Evolutionary conservation across 2,113 vertebrate genomes (phyloP).

Genomic region (Puffinus mauretanicus): DNA sequence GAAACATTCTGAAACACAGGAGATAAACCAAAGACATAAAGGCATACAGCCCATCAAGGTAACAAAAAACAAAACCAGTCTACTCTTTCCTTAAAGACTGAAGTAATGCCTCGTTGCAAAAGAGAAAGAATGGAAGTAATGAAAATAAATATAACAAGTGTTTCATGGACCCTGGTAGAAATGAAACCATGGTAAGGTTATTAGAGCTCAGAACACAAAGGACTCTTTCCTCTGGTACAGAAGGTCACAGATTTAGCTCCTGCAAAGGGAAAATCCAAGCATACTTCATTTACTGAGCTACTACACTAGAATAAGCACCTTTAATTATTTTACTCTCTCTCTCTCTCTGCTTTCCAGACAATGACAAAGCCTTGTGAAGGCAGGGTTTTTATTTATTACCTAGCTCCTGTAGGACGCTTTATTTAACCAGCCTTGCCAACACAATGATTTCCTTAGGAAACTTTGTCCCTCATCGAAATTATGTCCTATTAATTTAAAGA

Average conservation of each 20-base stretch:
- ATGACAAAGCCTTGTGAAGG: conserved; percentile 1
- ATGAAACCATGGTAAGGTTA: not conserved
- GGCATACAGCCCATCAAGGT: not conserved
- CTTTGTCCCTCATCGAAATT: conserved; percentile 19
- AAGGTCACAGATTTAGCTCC: conserved; percentile 22
- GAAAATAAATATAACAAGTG: conserved; percentile 1
- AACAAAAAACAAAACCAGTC: not conserved
- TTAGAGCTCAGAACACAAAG: conserved; percentile 18
- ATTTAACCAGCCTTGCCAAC: conserved; percentile 21
- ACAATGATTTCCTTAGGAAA: conserved; percentile 12
- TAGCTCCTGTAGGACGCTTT: not conserved
- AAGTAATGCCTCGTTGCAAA: not conserved
- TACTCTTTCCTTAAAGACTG: not conserved
- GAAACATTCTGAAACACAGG: conserved; percentile 43
- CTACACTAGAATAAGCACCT: conserved; percentile 17
- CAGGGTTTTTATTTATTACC: conserved; percentile 29
- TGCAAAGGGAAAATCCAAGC: conserved; percentile 11
- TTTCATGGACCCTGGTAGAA: not conserved
- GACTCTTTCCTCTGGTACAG: not conserved
- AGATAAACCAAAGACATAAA: conserved; percentile 32
- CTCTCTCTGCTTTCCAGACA: not conserved
- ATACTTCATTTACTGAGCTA: conserved; percentile 7
- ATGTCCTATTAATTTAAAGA: not conserved
- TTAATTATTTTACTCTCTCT: conserved; percentile 35
- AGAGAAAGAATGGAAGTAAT: not conserved